These are phyloP conservation scores for Alloscopus bannaensis DNA, from an alignment of 2,888 invertebrate species.

Conservation along the genomic window DNA sequence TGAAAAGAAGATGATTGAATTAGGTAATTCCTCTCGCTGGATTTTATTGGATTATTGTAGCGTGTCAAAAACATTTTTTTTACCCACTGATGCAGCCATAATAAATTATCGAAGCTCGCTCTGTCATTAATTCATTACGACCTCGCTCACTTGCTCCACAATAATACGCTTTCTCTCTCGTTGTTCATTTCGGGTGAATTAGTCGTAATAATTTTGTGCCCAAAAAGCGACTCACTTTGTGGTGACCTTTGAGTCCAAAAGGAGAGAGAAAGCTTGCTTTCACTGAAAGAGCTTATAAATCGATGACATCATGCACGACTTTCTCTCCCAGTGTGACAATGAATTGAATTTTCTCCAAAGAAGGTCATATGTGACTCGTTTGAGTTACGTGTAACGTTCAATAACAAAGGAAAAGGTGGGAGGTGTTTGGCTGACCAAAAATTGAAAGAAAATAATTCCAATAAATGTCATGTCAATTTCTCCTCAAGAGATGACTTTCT, in stretches of 20 bases:
- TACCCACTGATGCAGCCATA: constrained; percentile 50
- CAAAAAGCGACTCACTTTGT: too few relatives aligned
- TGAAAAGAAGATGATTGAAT: constrained; percentile 52
- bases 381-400: too few relatives aligned
- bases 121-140: constrained; percentile 60
- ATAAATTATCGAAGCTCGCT: constrained; percentile 60
- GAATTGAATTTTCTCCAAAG: too few relatives aligned
- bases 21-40: constrained; percentile 41
- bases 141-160: background rate
- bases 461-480: constrained; percentile 52
- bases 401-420: constrained; percentile 2
- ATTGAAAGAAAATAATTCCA: constrained; percentile 50
- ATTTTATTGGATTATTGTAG: constrained; percentile 57
- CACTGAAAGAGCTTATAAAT: too few relatives aligned
- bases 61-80: constrained; percentile 61
- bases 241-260: constrained; percentile 18
- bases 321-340: too few relatives aligned
- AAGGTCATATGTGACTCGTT: too few relatives aligned
- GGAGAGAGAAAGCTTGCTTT: constrained; percentile 19
- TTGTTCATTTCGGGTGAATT: too few relatives aligned
- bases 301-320: too few relatives aligned
- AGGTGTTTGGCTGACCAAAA: constrained; percentile 37
- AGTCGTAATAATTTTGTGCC: too few relatives aligned
- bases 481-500: constrained; percentile 36
- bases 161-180: too few relatives aligned